A percentile compares a stretch with the other conserved stretches of the same genome.
These are phyloP conservation scores for Parazoanthus atlanticus DNA, from an alignment of 92 coral and sea anemone species.

Conservation along the genomic window DNA sequence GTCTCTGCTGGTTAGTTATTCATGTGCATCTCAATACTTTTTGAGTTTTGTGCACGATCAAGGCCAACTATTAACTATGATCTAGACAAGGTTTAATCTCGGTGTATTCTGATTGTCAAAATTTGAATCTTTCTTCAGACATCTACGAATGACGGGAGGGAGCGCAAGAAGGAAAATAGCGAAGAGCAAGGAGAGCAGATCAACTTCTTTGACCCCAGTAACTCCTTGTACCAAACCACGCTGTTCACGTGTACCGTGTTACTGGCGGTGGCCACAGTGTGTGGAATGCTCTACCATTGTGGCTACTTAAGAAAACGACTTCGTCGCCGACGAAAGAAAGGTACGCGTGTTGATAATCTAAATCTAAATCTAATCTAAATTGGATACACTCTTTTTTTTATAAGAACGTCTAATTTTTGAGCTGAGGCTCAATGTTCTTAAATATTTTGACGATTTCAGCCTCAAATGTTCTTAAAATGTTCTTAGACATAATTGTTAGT, in stretches of 20 bases:
- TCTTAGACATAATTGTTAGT: too few relatives aligned
- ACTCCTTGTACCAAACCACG: conserved; percentile 18
- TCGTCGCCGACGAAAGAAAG: conserved; percentile 5
- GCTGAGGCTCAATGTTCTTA: too few relatives aligned
- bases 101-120: not conserved
- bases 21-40: too few relatives aligned
- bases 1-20: too few relatives aligned
- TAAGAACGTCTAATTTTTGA: too few relatives aligned
- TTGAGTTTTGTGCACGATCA: too few relatives aligned
- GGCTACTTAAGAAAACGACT: not conserved
- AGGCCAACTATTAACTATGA: too few relatives aligned
- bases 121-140: not conserved
- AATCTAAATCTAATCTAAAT: too few relatives aligned
- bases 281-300: conserved; percentile 14
- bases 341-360: not conserved
- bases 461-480: too few relatives aligned
- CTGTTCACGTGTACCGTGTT: not conserved
- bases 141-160: not conserved
- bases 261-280: not conserved
- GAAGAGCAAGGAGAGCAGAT: conserved; percentile 13
- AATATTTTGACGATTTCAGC: too few relatives aligned
- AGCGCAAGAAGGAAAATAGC: not conserved
- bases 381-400: too few relatives aligned
- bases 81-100: not conserved
- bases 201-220: conserved; percentile 31